Conservation (phyloP, 2,888 invertebrate genomes). For the Amiota mariae region DNA sequence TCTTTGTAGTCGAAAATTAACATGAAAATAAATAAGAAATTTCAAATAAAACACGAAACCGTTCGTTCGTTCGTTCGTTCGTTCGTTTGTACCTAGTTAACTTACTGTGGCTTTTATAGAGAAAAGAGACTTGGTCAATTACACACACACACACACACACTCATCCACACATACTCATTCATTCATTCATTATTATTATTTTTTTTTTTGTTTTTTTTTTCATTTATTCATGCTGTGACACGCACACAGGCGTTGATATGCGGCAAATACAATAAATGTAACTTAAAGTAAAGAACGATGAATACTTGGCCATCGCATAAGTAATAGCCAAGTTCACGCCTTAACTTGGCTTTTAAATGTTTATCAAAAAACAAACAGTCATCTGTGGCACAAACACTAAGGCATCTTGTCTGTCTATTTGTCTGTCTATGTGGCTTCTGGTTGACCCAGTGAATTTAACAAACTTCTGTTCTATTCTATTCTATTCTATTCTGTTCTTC, state of each 20-base stretch:
- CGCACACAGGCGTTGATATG: conserved; percentile 12
- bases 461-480: neutral
- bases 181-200: too few species aligned
- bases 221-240: neutral
- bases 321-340: neutral
- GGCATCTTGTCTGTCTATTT: neutral
- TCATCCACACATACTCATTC: neutral
- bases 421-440: neutral
- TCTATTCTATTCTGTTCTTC: neutral
- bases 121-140: neutral
- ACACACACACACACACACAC: neutral
- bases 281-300: neutral
- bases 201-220: too few species aligned
- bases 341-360: too few species aligned
- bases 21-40: conserved; percentile 30
- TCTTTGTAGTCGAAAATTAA: conserved; percentile 21
- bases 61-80: neutral
- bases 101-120: neutral
- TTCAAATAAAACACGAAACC: conserved; percentile 28
- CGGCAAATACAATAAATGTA: neutral
- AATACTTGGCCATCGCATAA: neutral
- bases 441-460: conserved; percentile 15
- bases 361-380: neutral
- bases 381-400: neutral
- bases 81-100: neutral